Percentiles rank a stretch among this genome's conserved stretches.
phyloP scores from a whole-genome alignment of 2,113 vertebrate genomes.

The Siniperca chuatsi region DNA sequence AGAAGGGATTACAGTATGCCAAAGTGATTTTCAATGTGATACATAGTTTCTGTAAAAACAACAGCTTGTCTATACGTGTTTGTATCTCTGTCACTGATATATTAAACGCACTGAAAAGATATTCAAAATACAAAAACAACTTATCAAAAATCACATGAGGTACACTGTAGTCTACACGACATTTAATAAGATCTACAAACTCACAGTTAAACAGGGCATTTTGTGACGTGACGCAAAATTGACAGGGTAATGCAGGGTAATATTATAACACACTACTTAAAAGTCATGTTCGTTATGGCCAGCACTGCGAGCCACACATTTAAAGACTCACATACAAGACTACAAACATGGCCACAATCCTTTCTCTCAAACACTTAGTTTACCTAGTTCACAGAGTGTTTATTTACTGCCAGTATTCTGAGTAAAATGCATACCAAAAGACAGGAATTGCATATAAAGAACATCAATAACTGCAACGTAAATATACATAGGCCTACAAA shows the following conservation, averaged over 20 bases:
- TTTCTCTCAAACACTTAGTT: neutral
- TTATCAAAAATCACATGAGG: neutral
- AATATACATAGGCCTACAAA: neutral
- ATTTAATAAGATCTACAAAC: neutral
- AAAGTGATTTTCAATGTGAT: conserved; percentile 19
- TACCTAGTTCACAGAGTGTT: too few species aligned
- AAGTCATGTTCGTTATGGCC: neutral
- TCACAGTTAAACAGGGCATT: neutral
- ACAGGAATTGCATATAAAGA: neutral
- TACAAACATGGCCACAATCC: too few species aligned
- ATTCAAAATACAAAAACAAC: neutral
- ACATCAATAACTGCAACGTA: neutral
- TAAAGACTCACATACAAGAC: neutral
- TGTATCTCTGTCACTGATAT: neutral
- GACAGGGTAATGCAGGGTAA: neutral
- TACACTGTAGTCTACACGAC: neutral
- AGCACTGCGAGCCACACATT: neutral
- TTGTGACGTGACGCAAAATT: too few species aligned
- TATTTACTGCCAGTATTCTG: neutral
- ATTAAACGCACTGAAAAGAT: neutral
- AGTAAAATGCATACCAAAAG: neutral
- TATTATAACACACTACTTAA: neutral
- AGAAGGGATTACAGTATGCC: conserved; percentile 48
- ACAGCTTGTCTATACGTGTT: neutral
- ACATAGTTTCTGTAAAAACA: conserved; percentile 19